These are phyloP conservation scores for Heliconius erato DNA, from an alignment of 2,888 invertebrate genomes.

Conservation along the genomic window DNA sequence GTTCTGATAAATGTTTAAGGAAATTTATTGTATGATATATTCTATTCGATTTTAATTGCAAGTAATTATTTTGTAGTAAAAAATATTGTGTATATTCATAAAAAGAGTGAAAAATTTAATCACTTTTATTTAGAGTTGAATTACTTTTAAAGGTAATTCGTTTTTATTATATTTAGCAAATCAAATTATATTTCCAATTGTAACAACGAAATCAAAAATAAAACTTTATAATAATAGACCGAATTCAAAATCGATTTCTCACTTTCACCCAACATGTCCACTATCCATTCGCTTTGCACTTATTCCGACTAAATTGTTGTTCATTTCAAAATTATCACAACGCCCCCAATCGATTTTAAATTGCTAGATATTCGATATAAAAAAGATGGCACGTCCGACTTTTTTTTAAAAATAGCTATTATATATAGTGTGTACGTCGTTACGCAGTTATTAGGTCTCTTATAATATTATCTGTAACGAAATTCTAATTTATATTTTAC, in stretches of 20 bases:
- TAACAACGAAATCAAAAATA: background rate
- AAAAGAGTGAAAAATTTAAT: background rate
- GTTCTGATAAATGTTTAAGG: too few species aligned
- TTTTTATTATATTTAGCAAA: too few species aligned
- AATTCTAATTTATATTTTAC: background rate
- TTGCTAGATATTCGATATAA: constrained; percentile 36
- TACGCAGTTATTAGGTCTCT: background rate
- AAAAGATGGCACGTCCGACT: constrained; percentile 16
- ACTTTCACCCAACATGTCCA: constrained; percentile 40
- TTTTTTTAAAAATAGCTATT: constrained; percentile 13
- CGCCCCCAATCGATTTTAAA: constrained; percentile 53
- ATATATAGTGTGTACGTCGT: background rate
- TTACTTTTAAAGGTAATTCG: too few species aligned
- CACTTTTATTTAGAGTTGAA: too few species aligned
- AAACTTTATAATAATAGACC: constrained; percentile 19
- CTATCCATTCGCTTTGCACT: constrained; percentile 41
- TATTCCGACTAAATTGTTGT: constrained; percentile 35
- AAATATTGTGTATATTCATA: background rate
- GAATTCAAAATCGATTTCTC: constrained; percentile 37
- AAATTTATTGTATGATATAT: too few species aligned
- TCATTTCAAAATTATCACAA: constrained; percentile 37
- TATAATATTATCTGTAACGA: background rate
- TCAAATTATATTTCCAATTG: background rate
- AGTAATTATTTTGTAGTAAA: too few species aligned
- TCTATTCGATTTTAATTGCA: too few species aligned